Evolutionary conservation across 2,888 invertebrate genomes (phyloP).

Genomic region (Trichacis sp.): DNA sequence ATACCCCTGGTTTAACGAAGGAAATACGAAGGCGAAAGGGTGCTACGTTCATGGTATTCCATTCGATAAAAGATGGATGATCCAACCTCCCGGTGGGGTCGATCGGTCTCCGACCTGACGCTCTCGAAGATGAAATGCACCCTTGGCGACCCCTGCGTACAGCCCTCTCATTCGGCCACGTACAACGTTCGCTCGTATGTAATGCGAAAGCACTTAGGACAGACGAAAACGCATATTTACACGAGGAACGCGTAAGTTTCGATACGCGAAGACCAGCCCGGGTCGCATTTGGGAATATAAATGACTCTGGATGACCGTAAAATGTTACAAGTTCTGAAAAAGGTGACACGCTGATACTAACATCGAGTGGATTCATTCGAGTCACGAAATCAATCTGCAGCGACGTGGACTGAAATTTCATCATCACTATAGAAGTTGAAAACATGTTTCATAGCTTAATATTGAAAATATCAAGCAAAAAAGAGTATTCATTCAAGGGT

Average conservation of each 20-base stretch:
- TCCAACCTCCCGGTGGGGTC: conserved; percentile 56
- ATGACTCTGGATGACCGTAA: conserved; percentile 50
- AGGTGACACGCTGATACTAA: conserved; percentile 11
- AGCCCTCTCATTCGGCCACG: conserved; percentile 27
- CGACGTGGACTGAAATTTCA: neutral
- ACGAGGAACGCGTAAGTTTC: conserved; percentile 54
- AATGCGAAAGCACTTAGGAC: conserved; percentile 44
- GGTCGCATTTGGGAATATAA: conserved; percentile 54
- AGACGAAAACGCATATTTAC: conserved; percentile 56
- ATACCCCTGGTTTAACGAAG: too few relatives aligned
- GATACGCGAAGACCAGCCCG: conserved; percentile 40
- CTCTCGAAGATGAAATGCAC: conserved; percentile 67
- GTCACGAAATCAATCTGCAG: conserved; percentile 25
- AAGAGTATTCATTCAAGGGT: too few relatives aligned
- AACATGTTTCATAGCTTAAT: too few relatives aligned
- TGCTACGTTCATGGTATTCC: conserved; percentile 21
- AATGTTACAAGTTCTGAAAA: conserved; percentile 29
- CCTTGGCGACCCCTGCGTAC: conserved; percentile 57
- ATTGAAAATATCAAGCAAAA: too few relatives aligned
- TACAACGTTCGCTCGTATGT: conserved; percentile 31
- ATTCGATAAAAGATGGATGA: conserved; percentile 68
- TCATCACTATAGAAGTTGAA: neutral
- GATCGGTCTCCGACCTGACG: conserved; percentile 67
- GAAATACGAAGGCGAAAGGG: neutral
- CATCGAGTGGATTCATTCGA: conserved; percentile 13